These are phyloP conservation scores for Crossocerus cetratus DNA, from an alignment of 2,888 invertebrate genomes.

Conservation along the genomic window DNA sequence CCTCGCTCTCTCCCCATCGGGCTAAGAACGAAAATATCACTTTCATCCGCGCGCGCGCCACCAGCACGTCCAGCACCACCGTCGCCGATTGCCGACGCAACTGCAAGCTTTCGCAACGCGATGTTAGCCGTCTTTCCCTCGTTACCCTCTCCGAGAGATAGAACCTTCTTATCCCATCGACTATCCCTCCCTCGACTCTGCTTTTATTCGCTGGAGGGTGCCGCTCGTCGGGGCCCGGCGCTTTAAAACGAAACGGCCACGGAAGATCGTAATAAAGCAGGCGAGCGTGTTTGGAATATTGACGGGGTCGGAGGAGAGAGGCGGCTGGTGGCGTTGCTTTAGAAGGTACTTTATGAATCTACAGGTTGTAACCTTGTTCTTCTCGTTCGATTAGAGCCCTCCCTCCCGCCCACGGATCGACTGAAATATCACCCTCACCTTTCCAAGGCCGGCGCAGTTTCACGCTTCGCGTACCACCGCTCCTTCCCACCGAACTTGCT, in stretches of 20 bases:
- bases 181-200: neutral
- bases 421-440: conserved; percentile 50
- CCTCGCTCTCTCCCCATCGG: neutral
- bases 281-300: conserved; percentile 16
- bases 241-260: conserved; percentile 26
- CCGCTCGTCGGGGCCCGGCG: neutral
- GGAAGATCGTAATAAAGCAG: conserved; percentile 34
- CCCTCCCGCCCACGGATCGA: conserved; percentile 16
- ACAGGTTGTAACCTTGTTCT: conserved; percentile 54
- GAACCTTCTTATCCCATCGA: neutral
- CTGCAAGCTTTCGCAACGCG: conserved; percentile 38
- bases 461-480: conserved; percentile 30
- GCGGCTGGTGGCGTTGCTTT: neutral
- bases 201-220: conserved; percentile 20
- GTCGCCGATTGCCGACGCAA: conserved; percentile 2
- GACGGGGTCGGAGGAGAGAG: neutral
- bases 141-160: neutral
- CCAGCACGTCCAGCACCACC: neutral
- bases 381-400: conserved; percentile 49
- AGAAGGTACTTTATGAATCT: conserved; percentile 51
- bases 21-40: conserved; percentile 34
- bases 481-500: conserved; percentile 16
- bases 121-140: conserved; percentile 33
- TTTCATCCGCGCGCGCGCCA: conserved; percentile 33
- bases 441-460: conserved; percentile 28